Evolutionary conservation across 2,113 vertebrate species (phyloP), one percentile per base, ranked within the genome.

Genomic region (Semicossyphus pulcher): DNA sequence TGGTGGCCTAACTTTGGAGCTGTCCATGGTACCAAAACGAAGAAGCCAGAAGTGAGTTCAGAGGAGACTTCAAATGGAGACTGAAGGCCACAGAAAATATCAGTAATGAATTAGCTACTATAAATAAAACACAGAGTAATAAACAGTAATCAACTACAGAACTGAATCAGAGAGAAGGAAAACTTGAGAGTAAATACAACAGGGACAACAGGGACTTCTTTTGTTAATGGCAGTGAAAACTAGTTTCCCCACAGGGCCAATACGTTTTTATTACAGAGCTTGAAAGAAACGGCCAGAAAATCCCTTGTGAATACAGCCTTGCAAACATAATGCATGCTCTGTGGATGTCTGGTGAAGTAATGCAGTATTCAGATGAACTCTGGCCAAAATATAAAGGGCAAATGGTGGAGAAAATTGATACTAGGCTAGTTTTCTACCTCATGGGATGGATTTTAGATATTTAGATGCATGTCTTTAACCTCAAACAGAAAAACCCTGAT

Each of bases 11-110:
- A 9, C 20, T 12, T 1, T 7, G 63, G 79, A 79, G 63, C 78
- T 87, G 75, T 85, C 85, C 85, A 14, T 74, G 75, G 85, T 76
- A 47, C 69, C 36, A 7, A 5, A 1, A 23, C 34, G 44, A 25
- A 0, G 41, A 26, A 9, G 39, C 2, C 21, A 26, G 23, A 25
- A 26, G 47, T 23, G 16, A 25, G 25, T 28, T 53, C 28, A 63
- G 2, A 54, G 60, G 9, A n/a, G 18, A 2, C 11, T 20, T 41
- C 5, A 39, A 15, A 47, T 26, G 3, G 10, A 26, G 47, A 52
- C 10, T 20, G 15, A 31, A 1, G 6, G 34, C 34, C 2, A 10
- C 29, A 23, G 44, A 34, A 10, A 12, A 10, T 21, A 4, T 3
- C 26, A 26, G 18, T 25, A 3, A 21, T 44, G 26, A 25, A 54